phyloP scores from a whole-genome alignment of 2,113 vertebrate species.

The human (Homo sapiens) region GRCh38 chr17:1656001-1656500 shows the following conservation, averaged over 20 bases:
- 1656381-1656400: constrained; percentile 93
- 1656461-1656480: constrained; percentile 98
- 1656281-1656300: not conserved
- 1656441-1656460: constrained; percentile 99
- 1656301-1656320: constrained; percentile 14
- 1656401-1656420: constrained; percentile 99
- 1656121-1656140: no score
- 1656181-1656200: not conserved
- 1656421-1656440: constrained; percentile 98
- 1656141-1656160: not conserved
- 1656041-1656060: no score
- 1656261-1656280: not conserved
- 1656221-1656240: not conserved
- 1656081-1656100: no score
- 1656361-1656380: not conserved
- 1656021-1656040: no score
- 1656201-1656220: accelerated
- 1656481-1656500: constrained; percentile 99
- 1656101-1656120: no score
- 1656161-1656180: no score
- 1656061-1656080: accelerated
- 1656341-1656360: not conserved
- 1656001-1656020: no score
- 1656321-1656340: not conserved
- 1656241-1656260: not conserved